Evolutionary conservation across 2,797 vertebrate species (phyloP).

Genomic region (Dermochelys coriacea): DNA sequence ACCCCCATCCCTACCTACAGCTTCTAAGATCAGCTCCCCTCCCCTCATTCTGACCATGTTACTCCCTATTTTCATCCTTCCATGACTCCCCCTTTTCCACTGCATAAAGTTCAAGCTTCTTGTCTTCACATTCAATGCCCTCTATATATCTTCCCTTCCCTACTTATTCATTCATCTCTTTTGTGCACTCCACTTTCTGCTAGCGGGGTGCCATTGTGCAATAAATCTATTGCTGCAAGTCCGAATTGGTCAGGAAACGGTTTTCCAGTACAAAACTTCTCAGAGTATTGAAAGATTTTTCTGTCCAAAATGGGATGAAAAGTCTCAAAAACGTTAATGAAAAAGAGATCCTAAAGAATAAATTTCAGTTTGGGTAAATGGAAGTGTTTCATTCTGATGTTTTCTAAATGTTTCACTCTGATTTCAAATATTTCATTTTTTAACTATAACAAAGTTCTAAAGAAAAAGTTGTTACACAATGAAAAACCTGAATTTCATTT

Average conservation of each 20-base stretch:
- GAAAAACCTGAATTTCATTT: not conserved
- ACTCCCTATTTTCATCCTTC: not conserved
- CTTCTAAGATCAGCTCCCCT: not conserved
- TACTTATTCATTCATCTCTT: not conserved
- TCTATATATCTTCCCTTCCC: not conserved
- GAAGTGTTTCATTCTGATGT: not conserved
- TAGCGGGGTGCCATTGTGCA: not conserved
- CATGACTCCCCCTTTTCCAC: not conserved
- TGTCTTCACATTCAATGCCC: not conserved
- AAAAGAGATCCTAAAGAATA: not conserved
- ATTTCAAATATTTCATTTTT: not conserved
- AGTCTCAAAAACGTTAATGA: not conserved
- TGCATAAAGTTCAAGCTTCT: not conserved
- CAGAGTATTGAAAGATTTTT: not conserved
- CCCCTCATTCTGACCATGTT: not conserved
- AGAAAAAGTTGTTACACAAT: not conserved
- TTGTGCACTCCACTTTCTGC: not conserved
- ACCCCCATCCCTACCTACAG: not conserved
- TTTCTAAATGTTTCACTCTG: not conserved
- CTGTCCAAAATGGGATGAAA: not conserved
- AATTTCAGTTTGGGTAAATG: not conserved
- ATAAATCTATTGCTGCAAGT: not conserved
- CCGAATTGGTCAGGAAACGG: not conserved
- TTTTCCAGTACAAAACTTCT: not conserved
- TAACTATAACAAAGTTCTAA: not conserved